A percentile compares a stretch with the other conserved stretches of the same genome.
Conservation (phyloP, 2,797 vertebrate species). For the Chloroceryle amazona region DNA sequence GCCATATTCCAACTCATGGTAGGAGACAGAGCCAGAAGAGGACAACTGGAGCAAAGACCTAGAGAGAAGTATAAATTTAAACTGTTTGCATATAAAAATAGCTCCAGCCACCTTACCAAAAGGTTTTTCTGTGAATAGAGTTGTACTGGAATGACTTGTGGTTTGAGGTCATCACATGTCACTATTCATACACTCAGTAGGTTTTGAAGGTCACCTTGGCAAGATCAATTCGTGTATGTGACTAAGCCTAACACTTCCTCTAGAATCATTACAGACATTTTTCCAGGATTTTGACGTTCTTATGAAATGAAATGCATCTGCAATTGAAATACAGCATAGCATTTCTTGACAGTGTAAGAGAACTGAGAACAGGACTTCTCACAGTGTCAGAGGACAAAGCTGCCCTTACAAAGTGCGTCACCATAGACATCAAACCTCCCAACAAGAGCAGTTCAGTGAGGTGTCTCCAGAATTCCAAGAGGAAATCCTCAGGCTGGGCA, state of each 20-base stretch:
- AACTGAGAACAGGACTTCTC: background rate
- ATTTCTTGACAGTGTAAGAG: background rate
- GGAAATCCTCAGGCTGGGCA: conserved; percentile 17
- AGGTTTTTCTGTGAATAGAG: background rate
- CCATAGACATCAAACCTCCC: background rate
- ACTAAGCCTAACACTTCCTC: background rate
- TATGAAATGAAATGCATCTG: background rate
- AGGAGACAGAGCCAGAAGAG: background rate
- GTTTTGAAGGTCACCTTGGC: background rate
- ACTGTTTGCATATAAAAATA: background rate
- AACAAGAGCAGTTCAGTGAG: background rate
- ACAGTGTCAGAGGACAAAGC: background rate
- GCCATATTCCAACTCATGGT: background rate
- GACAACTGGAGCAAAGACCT: background rate
- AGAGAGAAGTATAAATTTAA: background rate
- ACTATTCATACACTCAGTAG: background rate
- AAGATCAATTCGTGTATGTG: background rate
- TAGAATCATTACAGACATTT: background rate
- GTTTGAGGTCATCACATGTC: background rate
- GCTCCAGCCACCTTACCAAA: background rate
- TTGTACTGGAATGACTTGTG: background rate
- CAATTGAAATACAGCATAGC: background rate
- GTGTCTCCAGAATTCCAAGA: background rate
- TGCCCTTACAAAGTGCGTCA: conserved; percentile 11
- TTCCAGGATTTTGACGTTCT: background rate